These are phyloP conservation scores for Andrena hattorfiana DNA, from an alignment of 2,888 invertebrate species.

Conservation along the genomic window DNA sequence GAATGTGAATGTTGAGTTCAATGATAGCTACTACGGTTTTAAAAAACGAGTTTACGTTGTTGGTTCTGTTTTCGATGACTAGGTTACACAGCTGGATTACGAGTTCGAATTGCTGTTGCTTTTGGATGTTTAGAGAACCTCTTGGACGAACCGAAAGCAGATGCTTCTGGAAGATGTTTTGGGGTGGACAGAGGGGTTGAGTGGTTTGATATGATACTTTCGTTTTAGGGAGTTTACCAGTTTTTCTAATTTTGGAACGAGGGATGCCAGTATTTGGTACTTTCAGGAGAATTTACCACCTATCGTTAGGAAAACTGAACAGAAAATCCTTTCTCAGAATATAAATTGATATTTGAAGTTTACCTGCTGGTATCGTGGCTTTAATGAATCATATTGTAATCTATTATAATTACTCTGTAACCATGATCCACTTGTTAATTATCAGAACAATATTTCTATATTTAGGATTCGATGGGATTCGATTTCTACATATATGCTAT, in stretches of 20 bases:
- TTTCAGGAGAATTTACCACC: not conserved
- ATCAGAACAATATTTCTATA: no score
- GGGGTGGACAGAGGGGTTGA: not conserved
- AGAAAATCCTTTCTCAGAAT: not conserved
- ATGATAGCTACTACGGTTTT: no score
- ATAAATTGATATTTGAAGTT: not conserved
- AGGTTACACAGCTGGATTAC: slow-evolving; percentile 26
- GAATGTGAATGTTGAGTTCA: no score
- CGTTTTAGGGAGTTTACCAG: not conserved
- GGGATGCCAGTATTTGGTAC: not conserved
- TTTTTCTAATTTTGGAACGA: not conserved
- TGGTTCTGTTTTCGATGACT: slow-evolving; percentile 1
- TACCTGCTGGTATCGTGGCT: no score
- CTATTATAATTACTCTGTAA: no score
- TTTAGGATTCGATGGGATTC: no score
- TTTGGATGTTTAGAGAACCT: slow-evolving; percentile 55
- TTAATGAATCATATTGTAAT: not conserved
- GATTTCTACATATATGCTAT: no score
- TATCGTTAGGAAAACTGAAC: not conserved
- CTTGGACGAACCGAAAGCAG: slow-evolving; percentile 13
- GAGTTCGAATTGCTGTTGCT: slow-evolving; percentile 57
- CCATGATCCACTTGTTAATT: no score
- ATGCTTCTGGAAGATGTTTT: slow-evolving; percentile 26
- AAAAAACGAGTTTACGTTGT: no score
- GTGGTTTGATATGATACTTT: not conserved